Percentiles rank a stretch among this genome's conserved stretches.
phyloP scores from a whole-genome alignment of 2,113 vertebrate genomes.

The Cyprinus carpio region DNA sequence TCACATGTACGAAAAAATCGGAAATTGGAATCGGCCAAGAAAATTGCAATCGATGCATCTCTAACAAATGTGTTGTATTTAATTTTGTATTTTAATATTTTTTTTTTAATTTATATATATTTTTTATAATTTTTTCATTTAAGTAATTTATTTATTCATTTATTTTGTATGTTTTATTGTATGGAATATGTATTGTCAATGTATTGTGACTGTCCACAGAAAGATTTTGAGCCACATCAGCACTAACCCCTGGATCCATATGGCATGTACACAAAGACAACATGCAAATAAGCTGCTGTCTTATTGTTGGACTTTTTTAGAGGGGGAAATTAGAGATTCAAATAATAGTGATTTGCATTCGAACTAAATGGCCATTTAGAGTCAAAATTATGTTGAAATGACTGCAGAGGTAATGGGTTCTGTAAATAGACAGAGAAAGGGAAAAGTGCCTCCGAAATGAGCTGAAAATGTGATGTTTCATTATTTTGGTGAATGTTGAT shows the following conservation, averaged over 20 bases:
- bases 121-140: no score
- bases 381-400: slow-evolving; percentile 57
- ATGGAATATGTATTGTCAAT: not conserved
- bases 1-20: no score
- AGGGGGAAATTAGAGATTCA: slow-evolving; percentile 51
- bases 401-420: slow-evolving; percentile 56
- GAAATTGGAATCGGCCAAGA: no score
- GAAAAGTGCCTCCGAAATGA: slow-evolving; percentile 54
- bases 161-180: not conserved
- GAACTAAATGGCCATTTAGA: slow-evolving; percentile 58
- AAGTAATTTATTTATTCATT: not conserved
- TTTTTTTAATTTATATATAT: not conserved
- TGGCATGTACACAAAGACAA: slow-evolving; percentile 13
- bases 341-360: slow-evolving; percentile 61
- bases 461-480: slow-evolving; percentile 53
- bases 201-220: not conserved
- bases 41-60: no score
- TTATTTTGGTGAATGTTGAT: slow-evolving; percentile 55
- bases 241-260: not conserved
- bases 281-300: slow-evolving; percentile 10
- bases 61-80: no score
- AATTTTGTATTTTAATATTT: no score
- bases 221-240: not conserved
- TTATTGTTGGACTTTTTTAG: slow-evolving; percentile 37
- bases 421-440: slow-evolving; percentile 54